phyloP scores from a whole-genome alignment of 2,113 vertebrate genomes.

The Forbesichthys papilliferus region DNA sequence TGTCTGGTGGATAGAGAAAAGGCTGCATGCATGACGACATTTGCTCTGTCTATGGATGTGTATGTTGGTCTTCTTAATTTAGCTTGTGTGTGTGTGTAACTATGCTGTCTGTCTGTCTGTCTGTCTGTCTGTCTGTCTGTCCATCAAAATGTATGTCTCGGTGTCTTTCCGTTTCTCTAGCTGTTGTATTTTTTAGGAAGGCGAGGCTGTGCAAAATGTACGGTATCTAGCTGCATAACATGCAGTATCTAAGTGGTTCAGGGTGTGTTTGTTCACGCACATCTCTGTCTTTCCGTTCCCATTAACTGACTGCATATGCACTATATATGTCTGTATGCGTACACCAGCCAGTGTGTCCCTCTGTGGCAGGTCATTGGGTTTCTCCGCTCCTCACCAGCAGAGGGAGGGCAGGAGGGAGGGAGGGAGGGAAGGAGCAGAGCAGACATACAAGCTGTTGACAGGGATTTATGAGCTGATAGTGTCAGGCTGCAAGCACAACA shows the following conservation, averaged over 20 bases:
- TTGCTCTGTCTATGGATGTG: background rate
- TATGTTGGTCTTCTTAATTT: background rate
- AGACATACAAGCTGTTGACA: constrained; percentile 75
- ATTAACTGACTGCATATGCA: background rate
- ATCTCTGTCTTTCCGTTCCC: background rate
- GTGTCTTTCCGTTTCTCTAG: background rate
- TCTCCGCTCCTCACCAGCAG: constrained; percentile 48
- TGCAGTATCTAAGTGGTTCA: constrained; percentile 3
- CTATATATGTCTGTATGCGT: constrained; percentile 20
- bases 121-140: background rate
- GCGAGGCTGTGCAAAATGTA: background rate
- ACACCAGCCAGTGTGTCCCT: constrained; percentile 45
- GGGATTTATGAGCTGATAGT: constrained; percentile 78
- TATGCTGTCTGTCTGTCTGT: background rate
- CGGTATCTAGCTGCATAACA: constrained; percentile 3
- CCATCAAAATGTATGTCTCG: background rate
- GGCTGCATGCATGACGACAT: background rate
- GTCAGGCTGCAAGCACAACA: constrained; percentile 75
- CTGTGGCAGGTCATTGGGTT: constrained; percentile 69
- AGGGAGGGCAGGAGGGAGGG: constrained; percentile 30
- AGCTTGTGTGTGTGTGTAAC: background rate
- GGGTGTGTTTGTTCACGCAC: background rate
- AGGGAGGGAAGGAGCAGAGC: constrained; percentile 34
- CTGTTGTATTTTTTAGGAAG: background rate
- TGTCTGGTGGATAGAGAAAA: too few species aligned